Conservation (phyloP, 1,140 invertebrate species). For the Eumaeus atala region DNA sequence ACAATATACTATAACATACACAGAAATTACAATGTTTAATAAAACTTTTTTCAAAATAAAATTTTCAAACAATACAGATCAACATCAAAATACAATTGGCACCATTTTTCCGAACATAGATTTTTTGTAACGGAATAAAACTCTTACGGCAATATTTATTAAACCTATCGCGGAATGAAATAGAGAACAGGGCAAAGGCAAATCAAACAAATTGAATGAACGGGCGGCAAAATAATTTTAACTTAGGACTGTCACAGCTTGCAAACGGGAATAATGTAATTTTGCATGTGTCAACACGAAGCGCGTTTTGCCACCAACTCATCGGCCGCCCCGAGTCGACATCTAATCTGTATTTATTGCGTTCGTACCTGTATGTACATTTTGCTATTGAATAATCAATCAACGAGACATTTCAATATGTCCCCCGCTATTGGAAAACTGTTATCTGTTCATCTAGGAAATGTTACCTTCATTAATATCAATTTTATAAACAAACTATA, state of each 20-base stretch:
- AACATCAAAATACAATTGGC: too few relatives aligned
- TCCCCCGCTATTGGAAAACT: background rate
- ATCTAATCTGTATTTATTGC: constrained; percentile 9
- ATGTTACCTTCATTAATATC: too few relatives aligned
- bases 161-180: background rate
- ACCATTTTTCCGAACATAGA: too few relatives aligned
- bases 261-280: constrained; percentile 35
- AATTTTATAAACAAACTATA: too few relatives aligned
- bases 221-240: constrained; percentile 27
- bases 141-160: constrained; percentile 4
- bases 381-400: constrained; percentile 7
- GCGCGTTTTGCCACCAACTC: constrained; percentile 30
- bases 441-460: too few relatives aligned
- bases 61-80: too few relatives aligned
- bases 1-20: too few relatives aligned
- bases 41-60: too few relatives aligned
- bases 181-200: background rate
- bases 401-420: background rate
- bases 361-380: constrained; percentile 4
- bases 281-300: constrained; percentile 39
- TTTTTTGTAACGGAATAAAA: background rate
- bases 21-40: too few relatives aligned
- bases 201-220: constrained; percentile 16
- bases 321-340: constrained; percentile 17
- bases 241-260: constrained; percentile 30